Conservation (phyloP, 2,888 invertebrate genomes). For the Calephelis perditalis region DNA sequence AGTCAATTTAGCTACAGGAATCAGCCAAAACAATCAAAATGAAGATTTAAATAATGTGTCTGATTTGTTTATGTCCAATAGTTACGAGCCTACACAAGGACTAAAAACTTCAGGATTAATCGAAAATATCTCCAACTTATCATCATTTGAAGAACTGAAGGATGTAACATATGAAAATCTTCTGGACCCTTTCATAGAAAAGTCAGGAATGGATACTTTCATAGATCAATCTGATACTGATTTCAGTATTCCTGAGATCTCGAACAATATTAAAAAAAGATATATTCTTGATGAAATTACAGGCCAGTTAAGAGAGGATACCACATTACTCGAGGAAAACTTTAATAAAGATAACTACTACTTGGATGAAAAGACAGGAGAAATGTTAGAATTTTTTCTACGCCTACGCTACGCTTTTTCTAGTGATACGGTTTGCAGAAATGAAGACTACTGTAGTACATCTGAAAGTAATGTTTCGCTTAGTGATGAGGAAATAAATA, state of each 20-base stretch:
- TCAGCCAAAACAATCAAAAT: slow-evolving; percentile 1
- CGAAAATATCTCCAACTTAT: background rate
- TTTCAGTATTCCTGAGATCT: background rate
- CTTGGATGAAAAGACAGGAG: background rate
- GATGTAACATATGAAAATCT: background rate
- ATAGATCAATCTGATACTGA: background rate
- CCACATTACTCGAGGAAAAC: background rate
- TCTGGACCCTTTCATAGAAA: background rate
- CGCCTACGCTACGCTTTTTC: too few species aligned
- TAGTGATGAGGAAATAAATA: background rate
- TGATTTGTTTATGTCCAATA: background rate
- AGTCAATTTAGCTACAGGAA: background rate
- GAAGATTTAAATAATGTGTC: background rate
- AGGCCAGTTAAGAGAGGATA: background rate
- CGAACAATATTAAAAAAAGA: background rate
- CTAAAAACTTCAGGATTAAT: background rate
- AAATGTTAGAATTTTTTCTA: background rate
- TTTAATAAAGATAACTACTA: background rate
- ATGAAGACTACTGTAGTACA: background rate
- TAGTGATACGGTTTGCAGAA: background rate
- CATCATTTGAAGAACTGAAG: background rate
- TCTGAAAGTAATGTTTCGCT: slow-evolving; percentile 1
- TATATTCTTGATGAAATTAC: background rate
- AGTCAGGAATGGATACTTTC: background rate
- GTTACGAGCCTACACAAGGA: background rate